phyloP scores from a whole-genome alignment of 2,113 vertebrate species.

The Hippocampus barbouri region DNA sequence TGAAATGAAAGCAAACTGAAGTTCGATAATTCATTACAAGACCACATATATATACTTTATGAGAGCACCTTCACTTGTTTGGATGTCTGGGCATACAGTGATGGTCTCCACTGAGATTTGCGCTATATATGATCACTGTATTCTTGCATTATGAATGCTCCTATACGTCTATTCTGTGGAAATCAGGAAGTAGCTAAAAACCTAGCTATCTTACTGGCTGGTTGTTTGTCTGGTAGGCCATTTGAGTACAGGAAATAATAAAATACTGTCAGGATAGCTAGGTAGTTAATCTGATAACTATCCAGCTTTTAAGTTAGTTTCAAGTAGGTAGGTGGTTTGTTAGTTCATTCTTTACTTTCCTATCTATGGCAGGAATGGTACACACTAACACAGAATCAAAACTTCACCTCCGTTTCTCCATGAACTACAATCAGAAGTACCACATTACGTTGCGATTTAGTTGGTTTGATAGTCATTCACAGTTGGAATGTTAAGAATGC shows the following conservation, averaged over 20 bases:
- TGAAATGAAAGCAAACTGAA: conserved; percentile 42
- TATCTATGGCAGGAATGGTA: too few relatives aligned
- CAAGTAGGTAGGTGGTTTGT: too few relatives aligned
- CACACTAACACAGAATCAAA: too few relatives aligned
- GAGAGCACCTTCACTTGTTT: neutral
- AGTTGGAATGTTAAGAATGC: too few relatives aligned
- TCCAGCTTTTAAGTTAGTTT: too few relatives aligned
- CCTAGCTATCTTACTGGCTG: neutral
- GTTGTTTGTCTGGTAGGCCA: neutral
- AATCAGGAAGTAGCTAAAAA: neutral
- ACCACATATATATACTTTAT: conserved; percentile 17
- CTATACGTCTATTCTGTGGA: neutral
- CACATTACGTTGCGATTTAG: too few relatives aligned
- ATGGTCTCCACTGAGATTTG: neutral
- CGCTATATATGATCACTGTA: neutral
- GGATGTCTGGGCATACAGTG: neutral
- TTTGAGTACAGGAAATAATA: neutral
- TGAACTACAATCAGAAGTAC: too few relatives aligned
- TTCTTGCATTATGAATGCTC: neutral
- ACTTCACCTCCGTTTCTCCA: too few relatives aligned
- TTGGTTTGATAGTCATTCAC: too few relatives aligned
- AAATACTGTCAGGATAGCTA: too few relatives aligned
- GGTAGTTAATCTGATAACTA: too few relatives aligned
- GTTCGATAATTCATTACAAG: conserved; percentile 52
- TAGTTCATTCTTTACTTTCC: too few relatives aligned